A percentile compares a stretch with the other conserved stretches of the same genome.
These are phyloP conservation scores for Laticauda laticaudata DNA, from an alignment of 2,113 vertebrate genomes.

Conservation along the genomic window DNA sequence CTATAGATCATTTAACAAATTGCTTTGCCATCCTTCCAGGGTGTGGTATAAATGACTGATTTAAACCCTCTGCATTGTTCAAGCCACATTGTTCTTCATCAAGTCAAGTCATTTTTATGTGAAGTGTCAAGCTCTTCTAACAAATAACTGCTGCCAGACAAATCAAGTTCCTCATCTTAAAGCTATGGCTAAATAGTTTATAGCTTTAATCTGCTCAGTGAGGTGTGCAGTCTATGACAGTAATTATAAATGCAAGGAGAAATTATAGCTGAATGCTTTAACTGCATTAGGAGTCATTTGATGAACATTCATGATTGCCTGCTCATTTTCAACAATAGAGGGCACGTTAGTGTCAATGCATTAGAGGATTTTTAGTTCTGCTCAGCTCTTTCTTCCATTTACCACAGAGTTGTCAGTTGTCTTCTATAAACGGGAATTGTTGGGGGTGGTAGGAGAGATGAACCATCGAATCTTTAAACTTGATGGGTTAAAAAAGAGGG, in stretches of 20 bases:
- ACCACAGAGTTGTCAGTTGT: conserved; percentile 95
- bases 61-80: conserved; percentile 82
- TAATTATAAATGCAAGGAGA: conserved; percentile 99
- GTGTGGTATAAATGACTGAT: conserved; percentile 77
- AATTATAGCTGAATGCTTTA: conserved; percentile 99
- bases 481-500: conserved; percentile 77
- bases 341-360: conserved; percentile 96
- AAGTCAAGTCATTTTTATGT: conserved; percentile 87
- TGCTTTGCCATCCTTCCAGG: conserved; percentile 72
- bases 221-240: conserved; percentile 99
- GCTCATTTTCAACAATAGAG: conserved; percentile 98
- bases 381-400: conserved; percentile 89
- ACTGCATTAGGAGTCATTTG: conserved; percentile 99
- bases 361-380: conserved; percentile 91
- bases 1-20: conserved; percentile 76
- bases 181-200: conserved; percentile 99
- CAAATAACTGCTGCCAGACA: conserved; percentile 93
- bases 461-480: conserved; percentile 82
- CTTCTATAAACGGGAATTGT: conserved; percentile 79
- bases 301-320: conserved; percentile 97
- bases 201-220: conserved; percentile 99
- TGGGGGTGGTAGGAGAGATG: conserved; percentile 83
- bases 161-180: conserved; percentile 92
- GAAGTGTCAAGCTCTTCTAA: conserved; percentile 89
- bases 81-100: conserved; percentile 82